Evolutionary conservation across 2,113 vertebrate species (phyloP).

Genomic region (Copsychus sechellarum): DNA sequence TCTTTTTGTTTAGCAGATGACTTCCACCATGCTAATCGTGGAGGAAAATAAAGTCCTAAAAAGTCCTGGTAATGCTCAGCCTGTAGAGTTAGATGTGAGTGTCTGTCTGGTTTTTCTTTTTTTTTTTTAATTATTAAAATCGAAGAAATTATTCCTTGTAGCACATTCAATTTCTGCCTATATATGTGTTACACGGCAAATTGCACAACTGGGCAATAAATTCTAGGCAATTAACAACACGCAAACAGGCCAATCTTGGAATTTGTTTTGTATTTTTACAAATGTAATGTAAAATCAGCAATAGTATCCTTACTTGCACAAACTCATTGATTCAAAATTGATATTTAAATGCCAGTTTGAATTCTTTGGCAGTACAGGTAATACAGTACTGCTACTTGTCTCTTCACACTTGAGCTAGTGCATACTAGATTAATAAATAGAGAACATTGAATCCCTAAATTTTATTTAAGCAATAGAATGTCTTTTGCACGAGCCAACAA

Average conservation of each 20-base stretch:
- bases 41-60: constrained; percentile 39
- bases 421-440: not conserved
- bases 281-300: not conserved
- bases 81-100: constrained; percentile 56
- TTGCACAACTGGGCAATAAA: not conserved
- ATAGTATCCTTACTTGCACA: not conserved
- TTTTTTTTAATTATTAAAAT: not conserved
- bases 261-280: not conserved
- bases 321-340: not conserved
- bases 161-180: not conserved
- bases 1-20: constrained; percentile 28
- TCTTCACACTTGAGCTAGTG: not conserved
- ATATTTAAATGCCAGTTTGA: not conserved
- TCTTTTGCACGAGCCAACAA: not conserved
- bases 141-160: not conserved
- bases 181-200: not conserved
- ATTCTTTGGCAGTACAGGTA: not conserved
- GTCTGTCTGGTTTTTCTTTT: not conserved
- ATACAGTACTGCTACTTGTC: not conserved
- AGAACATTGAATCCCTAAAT: not conserved
- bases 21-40: not conserved
- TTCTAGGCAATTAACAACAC: not conserved
- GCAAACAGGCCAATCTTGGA: not conserved
- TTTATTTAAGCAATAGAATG: not conserved
- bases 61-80: not conserved